Evolutionary conservation across 2,113 vertebrate genomes (phyloP).

Genomic region (Glaucidium brasilianum): DNA sequence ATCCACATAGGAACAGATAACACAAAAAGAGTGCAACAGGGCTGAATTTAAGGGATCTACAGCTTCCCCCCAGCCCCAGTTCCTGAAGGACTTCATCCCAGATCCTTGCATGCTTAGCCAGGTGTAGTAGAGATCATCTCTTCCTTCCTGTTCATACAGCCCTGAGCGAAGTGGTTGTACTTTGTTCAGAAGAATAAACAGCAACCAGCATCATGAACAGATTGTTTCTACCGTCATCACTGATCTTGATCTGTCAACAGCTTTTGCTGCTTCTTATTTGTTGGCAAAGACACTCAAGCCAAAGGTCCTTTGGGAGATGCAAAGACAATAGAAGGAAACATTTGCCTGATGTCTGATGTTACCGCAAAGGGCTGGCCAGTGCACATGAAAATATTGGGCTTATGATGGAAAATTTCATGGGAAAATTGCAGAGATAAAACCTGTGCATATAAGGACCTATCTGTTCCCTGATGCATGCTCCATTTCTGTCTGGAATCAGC

Average conservation of each 20-base stretch:
- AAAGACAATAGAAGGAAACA: conserved; percentile 38
- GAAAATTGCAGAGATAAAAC: not conserved
- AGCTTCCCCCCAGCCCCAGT: not conserved
- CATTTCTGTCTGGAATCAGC: not conserved
- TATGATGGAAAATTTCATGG: not conserved
- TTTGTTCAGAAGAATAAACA: not conserved
- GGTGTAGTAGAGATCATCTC: not conserved
- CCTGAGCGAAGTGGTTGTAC: not conserved
- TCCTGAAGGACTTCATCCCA: not conserved
- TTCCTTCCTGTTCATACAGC: not conserved
- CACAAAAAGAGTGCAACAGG: not conserved
- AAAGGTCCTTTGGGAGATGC: not conserved
- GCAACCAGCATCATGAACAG: not conserved
- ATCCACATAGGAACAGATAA: not conserved
- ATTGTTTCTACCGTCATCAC: not conserved
- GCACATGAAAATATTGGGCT: not conserved
- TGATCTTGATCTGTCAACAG: not conserved
- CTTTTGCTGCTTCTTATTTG: conserved; percentile 7
- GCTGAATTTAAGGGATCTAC: not conserved
- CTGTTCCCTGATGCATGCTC: not conserved
- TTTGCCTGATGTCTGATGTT: conserved; percentile 39
- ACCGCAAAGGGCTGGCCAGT: not conserved
- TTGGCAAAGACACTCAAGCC: not conserved
- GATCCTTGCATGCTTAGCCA: not conserved
- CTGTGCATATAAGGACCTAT: not conserved